A percentile compares a stretch with the other conserved stretches of the same genome.
These are phyloP conservation scores for Pegoplata infirma DNA, from an alignment of 2,888 invertebrate genomes.

Conservation along the genomic window DNA sequence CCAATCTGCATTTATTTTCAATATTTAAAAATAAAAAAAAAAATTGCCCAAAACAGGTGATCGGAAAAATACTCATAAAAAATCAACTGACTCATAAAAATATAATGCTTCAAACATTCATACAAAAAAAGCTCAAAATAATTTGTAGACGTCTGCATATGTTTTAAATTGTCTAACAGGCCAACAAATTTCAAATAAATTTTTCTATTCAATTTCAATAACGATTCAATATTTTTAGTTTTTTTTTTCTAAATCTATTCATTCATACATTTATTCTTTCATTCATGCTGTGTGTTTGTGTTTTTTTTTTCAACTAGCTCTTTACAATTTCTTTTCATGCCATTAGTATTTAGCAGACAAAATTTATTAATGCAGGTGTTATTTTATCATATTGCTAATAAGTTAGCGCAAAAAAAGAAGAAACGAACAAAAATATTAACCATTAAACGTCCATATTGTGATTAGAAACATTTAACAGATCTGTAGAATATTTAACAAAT, in stretches of 20 bases:
- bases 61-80: too few species aligned
- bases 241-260: too few species aligned
- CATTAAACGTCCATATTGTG: conserved; percentile 11
- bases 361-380: conserved; percentile 62
- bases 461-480: conserved; percentile 28
- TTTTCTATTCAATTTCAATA: not conserved
- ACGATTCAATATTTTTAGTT: not conserved
- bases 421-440: not conserved
- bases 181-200: not conserved
- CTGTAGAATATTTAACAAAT: not conserved
- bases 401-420: not conserved
- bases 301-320: too few species aligned
- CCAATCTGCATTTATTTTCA: too few species aligned
- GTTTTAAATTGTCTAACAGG: not conserved
- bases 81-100: too few species aligned
- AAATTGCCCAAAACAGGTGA: too few species aligned
- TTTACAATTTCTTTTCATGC: not conserved
- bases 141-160: not conserved
- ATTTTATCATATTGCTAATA: conserved; percentile 5
- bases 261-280: not conserved
- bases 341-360: conserved; percentile 36
- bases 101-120: not conserved
- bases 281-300: not conserved
- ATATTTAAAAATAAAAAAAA: too few species aligned
- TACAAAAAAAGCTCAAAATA: not conserved